Evolutionary conservation across 2,888 invertebrate genomes (phyloP).

Genomic region (Archaeoteleia sp.): DNA sequence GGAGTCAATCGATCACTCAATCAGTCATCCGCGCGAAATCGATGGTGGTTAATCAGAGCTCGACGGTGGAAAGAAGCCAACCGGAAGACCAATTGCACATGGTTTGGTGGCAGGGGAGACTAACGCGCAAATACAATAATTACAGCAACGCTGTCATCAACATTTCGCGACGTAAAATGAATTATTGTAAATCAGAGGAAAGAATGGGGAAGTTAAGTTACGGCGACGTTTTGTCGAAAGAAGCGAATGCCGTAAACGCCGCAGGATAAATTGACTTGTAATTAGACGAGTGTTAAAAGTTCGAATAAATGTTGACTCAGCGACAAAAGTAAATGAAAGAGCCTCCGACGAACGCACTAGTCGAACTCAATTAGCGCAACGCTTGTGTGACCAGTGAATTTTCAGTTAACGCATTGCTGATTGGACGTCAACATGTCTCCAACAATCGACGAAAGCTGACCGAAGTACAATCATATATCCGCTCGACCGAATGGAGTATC

Average conservation of each 20-base stretch:
- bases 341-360: slow-evolving; percentile 44
- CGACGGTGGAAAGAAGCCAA: slow-evolving; percentile 23
- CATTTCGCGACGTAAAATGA: background rate
- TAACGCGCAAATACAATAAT: slow-evolving; percentile 13
- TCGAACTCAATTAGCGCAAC: slow-evolving; percentile 47
- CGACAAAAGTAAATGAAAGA: slow-evolving; percentile 45
- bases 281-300: slow-evolving; percentile 51
- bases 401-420: slow-evolving; percentile 49
- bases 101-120: slow-evolving; percentile 13
- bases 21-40: slow-evolving; percentile 37
- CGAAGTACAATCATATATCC: slow-evolving; percentile 29
- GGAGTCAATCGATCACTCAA: slow-evolving; percentile 35
- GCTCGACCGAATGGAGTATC: slow-evolving; percentile 35
- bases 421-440: slow-evolving; percentile 48
- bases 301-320: slow-evolving; percentile 45
- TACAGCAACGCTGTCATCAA: slow-evolving; percentile 2
- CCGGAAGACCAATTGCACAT: slow-evolving; percentile 31
- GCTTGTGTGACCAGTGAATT: slow-evolving; percentile 48
- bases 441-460: slow-evolving; percentile 38
- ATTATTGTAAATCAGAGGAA: slow-evolving; percentile 1
- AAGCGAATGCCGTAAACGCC: slow-evolving; percentile 16
- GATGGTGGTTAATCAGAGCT: slow-evolving; percentile 29
- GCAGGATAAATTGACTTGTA: slow-evolving; percentile 35
- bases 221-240: slow-evolving; percentile 1
- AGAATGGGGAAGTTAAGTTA: slow-evolving; percentile 11